Percentiles rank a stretch among this genome's conserved stretches.
These are phyloP conservation scores for Toxonevra muliebris DNA, from an alignment of 2,888 invertebrate species.

Conservation along the genomic window DNA sequence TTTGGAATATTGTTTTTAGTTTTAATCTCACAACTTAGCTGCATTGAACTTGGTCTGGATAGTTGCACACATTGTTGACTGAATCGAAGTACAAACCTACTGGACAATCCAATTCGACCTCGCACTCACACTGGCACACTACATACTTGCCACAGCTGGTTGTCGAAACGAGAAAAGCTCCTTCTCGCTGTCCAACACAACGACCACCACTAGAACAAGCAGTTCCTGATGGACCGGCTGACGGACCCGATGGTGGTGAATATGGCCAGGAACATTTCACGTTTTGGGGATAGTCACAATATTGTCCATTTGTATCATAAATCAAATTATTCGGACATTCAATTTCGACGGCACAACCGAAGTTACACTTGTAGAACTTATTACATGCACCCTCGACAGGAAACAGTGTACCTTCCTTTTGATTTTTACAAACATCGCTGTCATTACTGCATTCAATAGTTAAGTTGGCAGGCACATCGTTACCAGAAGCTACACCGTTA, in stretches of 20 bases:
- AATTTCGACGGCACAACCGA: conserved; percentile 31
- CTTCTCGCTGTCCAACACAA: conserved; percentile 47
- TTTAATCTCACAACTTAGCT: too few species aligned
- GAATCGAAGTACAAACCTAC: conserved; percentile 28
- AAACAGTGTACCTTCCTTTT: conserved; percentile 22
- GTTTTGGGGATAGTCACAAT: conserved; percentile 50
- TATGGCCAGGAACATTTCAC: conserved; percentile 49
- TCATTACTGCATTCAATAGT: too few species aligned
- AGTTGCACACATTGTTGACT: conserved; percentile 39
- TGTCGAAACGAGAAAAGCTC: conserved; percentile 32
- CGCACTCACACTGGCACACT: conserved; percentile 56
- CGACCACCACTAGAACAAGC: conserved; percentile 45
- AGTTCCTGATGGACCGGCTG: conserved; percentile 54
- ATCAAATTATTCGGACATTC: conserved; percentile 49
- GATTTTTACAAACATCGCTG: background rate
- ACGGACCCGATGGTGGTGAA: conserved; percentile 50
- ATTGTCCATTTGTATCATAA: conserved; percentile 37
- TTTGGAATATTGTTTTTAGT: too few species aligned
- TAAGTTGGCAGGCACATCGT: too few species aligned
- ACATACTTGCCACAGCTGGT: conserved; percentile 40
- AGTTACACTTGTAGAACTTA: conserved; percentile 41
- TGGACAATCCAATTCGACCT: conserved; percentile 43
- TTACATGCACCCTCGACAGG: conserved; percentile 35
- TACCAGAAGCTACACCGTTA: background rate
- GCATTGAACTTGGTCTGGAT: conserved; percentile 25